Base-by-base conservation (phyloP, 2,888 invertebrate genomes). In the Stenoptilia bipunctidactyla region DNA sequence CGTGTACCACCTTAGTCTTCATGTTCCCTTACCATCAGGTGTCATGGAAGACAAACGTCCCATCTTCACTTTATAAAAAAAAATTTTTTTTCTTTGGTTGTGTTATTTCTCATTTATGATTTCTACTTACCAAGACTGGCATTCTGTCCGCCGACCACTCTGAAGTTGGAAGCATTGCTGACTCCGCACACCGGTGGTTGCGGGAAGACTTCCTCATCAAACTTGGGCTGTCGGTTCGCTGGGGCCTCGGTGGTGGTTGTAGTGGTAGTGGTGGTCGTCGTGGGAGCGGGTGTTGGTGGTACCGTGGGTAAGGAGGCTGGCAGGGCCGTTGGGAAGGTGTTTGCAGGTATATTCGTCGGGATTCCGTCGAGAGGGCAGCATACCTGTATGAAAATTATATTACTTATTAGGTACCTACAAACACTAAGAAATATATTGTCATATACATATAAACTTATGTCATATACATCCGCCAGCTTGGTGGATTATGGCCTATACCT, bases 141-240 rank as follows among this genome's bases (percentile, higher is more conserved):
- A 6, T 88, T 84, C 0, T 85, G 66, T 0, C 94, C 94, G 4
- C 92, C 92, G 1, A 94, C 92, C 1, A 94, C 87, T 49, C 89
- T 85, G 25, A 79, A 76, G 52, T 86, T 85, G 0, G 84, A 57
- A 0, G 74, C 73, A 45, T 87, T 85, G 34, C 86, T 88, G 38
- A 70, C 55, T 0, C 93, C 93, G 50, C 93, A 93, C 0, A 87
- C 65, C 0, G 80, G 80, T 0, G 79, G 88, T 59, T 51, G 76
- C 39, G 53, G 80, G 4, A 79, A 53, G 0, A 48, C 47, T 51
- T 69, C 67, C 0, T 49, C 55, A 15, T 2, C 9, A 34, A 20
- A 27, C 13, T 6, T 1, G 13, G 13, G 5, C n/a, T 27, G 14
- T 41, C 25, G 14, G 38, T 27, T 9, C 37, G 49, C 0, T n/a